These are phyloP conservation scores for Drosophila acutilabella DNA, from an alignment of 2,888 invertebrate species.

Conservation along the genomic window DNA sequence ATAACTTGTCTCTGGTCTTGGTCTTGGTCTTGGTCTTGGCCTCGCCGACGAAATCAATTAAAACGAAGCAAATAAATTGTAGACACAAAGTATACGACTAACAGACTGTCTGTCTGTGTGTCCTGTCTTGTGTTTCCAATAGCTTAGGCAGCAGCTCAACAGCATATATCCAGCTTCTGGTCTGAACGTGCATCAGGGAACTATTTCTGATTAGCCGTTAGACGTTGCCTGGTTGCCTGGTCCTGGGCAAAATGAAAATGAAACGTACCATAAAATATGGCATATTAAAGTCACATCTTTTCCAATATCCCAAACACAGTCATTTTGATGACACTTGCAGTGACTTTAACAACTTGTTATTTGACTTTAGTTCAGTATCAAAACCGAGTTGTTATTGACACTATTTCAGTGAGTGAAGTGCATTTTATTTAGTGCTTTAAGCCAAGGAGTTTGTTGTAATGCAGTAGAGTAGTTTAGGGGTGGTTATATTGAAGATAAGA, in stretches of 20 bases:
- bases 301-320: not conserved
- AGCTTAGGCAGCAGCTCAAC: constrained; percentile 30
- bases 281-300: constrained; percentile 6
- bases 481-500: too few species aligned
- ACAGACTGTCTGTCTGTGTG: not conserved
- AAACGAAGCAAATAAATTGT: constrained; percentile 75
- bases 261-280: constrained; percentile 44
- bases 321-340: constrained; percentile 27
- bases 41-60: constrained; percentile 68
- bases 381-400: constrained; percentile 12
- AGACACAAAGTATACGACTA: constrained; percentile 51
- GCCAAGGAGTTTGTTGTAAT: not conserved
- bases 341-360: constrained; percentile 24
- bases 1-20: constrained; percentile 8
- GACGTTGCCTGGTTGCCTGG: constrained; percentile 41
- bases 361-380: constrained; percentile 5
- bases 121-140: not conserved
- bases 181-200: constrained; percentile 40
- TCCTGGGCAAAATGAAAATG: constrained; percentile 25
- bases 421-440: not conserved
- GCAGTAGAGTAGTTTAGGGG: not conserved
- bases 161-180: constrained; percentile 14
- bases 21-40: not conserved
- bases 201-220: constrained; percentile 64
- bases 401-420: not conserved